Percentiles rank a stretch among this genome's conserved stretches.
Conservation (phyloP, 2,797 vertebrate genomes). For the Sebastes hubbsi region DNA sequence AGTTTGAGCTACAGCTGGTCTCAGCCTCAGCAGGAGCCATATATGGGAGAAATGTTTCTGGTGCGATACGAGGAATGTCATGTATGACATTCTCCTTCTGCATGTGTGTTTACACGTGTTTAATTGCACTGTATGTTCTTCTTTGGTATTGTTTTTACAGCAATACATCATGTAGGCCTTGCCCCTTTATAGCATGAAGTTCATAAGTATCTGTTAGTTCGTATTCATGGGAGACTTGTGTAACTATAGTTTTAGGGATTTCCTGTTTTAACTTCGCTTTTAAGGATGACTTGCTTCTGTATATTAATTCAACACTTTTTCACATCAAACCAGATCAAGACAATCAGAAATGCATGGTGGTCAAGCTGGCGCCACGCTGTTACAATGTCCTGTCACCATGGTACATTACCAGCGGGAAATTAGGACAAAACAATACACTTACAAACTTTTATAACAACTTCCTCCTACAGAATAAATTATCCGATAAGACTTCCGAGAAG, state of each 20-base stretch:
- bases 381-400: not conserved
- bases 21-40: constrained; percentile 47
- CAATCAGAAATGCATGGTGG: not conserved
- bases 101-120: constrained; percentile 12
- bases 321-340: not conserved
- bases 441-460: not conserved
- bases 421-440: not conserved
- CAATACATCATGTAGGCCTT: not conserved
- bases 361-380: not conserved
- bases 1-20: constrained; percentile 19
- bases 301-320: not conserved
- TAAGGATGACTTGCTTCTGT: not conserved
- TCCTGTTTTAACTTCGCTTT: not conserved
- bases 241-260: not conserved
- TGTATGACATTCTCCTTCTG: constrained; percentile 38
- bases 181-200: not conserved
- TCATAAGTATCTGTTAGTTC: not conserved
- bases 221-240: not conserved
- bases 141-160: constrained; percentile 5
- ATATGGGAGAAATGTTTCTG: constrained; percentile 69
- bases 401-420: not conserved
- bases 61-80: constrained; percentile 64
- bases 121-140: not conserved
- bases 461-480: not conserved
- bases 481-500: not conserved